A percentile compares a stretch with the other conserved stretches of the same genome.
phyloP scores from a whole-genome alignment of 2,797 vertebrate species.

The Pitangus sulphuratus region DNA sequence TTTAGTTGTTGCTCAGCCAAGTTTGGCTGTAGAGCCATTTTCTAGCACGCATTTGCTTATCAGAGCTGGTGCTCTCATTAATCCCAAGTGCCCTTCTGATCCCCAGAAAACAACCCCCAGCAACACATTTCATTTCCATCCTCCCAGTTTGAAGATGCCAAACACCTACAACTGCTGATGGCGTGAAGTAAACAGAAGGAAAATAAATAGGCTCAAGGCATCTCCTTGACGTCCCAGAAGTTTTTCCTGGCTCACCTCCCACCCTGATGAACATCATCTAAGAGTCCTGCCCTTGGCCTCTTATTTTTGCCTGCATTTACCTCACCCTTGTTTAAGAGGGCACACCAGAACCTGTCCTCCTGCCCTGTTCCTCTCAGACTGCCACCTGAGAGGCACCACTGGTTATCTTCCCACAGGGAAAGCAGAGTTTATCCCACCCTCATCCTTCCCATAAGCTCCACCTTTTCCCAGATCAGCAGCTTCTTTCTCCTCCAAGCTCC shows the following conservation, averaged over 20 bases:
- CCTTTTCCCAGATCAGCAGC: not conserved
- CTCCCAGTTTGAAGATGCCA: not conserved
- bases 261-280: not conserved
- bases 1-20: not conserved
- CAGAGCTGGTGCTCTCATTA: not conserved
- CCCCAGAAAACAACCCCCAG: not conserved
- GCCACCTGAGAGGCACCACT: not conserved
- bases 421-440: not conserved
- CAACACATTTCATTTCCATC: not conserved
- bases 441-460: not conserved
- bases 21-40: not conserved
- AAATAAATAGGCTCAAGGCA: not conserved
- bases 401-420: not conserved
- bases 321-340: not conserved
- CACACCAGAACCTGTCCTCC: not conserved
- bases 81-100: not conserved
- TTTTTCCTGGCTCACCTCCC: not conserved
- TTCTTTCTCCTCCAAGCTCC: not conserved
- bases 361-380: not conserved
- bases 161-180: not conserved
- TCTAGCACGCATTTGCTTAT: not conserved
- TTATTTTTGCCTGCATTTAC: not conserved
- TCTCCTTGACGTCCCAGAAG: not conserved
- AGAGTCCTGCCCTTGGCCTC: not conserved
- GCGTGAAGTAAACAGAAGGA: not conserved